Conservation (phyloP, 2,113 vertebrate genomes). For the Stomatorhinus ivindoensis region DNA sequence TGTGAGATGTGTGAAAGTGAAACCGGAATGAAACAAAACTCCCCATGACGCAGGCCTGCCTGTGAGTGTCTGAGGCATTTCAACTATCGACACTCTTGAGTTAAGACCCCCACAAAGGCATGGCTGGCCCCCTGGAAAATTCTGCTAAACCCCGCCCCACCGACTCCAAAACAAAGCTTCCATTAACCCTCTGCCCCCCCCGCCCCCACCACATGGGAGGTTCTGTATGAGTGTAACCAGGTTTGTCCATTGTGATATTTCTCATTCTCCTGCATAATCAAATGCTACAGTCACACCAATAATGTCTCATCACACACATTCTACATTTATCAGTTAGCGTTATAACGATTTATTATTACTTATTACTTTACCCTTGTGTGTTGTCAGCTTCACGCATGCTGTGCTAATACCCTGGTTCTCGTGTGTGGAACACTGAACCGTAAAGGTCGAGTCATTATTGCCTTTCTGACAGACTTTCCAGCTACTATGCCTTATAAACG, state of each 20-base stretch:
- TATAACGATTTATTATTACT: too few relatives aligned
- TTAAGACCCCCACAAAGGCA: too few relatives aligned
- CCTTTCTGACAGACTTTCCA: conserved; percentile 10
- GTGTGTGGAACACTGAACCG: not conserved
- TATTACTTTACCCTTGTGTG: not conserved
- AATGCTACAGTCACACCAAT: not conserved
- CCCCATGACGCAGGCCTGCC: too few relatives aligned
- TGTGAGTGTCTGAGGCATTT: too few relatives aligned
- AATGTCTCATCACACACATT: not conserved
- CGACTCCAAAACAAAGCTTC: too few relatives aligned
- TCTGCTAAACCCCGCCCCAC: too few relatives aligned
- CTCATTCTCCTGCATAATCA: not conserved
- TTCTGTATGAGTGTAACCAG: not conserved
- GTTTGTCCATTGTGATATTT: not conserved
- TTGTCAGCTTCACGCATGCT: not conserved
- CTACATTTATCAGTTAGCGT: not conserved
- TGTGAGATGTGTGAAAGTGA: too few relatives aligned
- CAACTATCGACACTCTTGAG: too few relatives aligned
- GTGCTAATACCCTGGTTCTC: not conserved
- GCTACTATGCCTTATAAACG: not conserved
- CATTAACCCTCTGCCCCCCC: not conserved
- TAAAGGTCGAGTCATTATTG: not conserved
- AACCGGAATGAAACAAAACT: too few relatives aligned
- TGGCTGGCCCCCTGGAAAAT: too few relatives aligned
- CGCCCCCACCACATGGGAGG: too few relatives aligned